A percentile compares a stretch with the other conserved stretches of the same genome.
These are phyloP conservation scores for Lamproptera curius DNA, from an alignment of 2,888 invertebrate species.

Conservation along the genomic window DNA sequence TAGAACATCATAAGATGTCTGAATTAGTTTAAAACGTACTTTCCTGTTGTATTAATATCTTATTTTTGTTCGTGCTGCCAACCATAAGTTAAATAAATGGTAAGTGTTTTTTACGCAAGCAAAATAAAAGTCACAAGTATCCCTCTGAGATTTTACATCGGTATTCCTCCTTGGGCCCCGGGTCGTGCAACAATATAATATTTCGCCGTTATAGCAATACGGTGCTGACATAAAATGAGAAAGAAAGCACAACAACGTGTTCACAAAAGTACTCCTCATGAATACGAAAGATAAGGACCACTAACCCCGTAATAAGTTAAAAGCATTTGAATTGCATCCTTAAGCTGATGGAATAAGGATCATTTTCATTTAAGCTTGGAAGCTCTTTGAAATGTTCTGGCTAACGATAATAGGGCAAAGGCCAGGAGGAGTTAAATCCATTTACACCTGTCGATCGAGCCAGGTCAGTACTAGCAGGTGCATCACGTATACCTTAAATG, in stretches of 20 bases:
- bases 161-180: not conserved
- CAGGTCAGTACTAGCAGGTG: no score
- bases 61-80: no score
- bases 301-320: not conserved
- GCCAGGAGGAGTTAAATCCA: constrained; percentile 7
- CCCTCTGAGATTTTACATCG: not conserved
- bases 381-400: not conserved
- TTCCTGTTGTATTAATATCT: no score
- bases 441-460: constrained; percentile 3
- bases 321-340: not conserved
- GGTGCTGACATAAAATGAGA: not conserved
- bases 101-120: no score
- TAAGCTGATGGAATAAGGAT: not conserved
- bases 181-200: not conserved
- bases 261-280: constrained; percentile 3
- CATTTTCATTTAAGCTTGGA: not conserved
- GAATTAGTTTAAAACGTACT: no score
- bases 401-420: not conserved
- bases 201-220: not conserved
- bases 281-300: constrained; percentile 2
- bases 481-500: not conserved
- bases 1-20: no score
- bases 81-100: no score
- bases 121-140: no score
- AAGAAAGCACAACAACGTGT: constrained; percentile 1